Evolutionary conservation across 2,888 invertebrate genomes (phyloP), one percentile per base, ranked within the genome.

Genomic region (Himalopsyche tibetana): DNA sequence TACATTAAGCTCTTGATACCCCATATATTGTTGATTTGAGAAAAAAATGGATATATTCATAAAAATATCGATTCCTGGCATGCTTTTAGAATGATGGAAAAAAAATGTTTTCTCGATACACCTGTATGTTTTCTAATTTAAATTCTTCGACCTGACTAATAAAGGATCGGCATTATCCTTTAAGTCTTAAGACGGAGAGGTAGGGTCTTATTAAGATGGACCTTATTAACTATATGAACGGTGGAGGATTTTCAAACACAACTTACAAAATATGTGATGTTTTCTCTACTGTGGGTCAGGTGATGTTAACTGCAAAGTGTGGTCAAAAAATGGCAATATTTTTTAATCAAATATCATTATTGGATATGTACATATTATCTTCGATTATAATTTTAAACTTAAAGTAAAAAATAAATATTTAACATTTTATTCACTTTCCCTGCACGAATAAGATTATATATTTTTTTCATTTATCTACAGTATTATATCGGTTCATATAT

Each of bases 111-210:
- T 80, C 51, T 45, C 63, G 84, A 82, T 82, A 83, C 85, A 87
- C 85, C 87, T 87, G 86, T 86, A 85, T 51, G 42, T 88, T 85
- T 86, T 85, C 85, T 55, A 86, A 88, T 88, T 88, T 88, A 88
- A 88, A 87, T 87, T 87, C 86, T 84, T 82, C 84, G 81, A 82
- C 74, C 80, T 82, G 84, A 19, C 80, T 36, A 84, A 80, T 74
- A 74, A 74, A 74, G 74, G 74, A 74, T 74, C 74, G 74, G 74
- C 74, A 36, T 74, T 36, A 74, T 74, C 74, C 36, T 74, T 74
- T 74, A 74, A 74, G 74, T 38, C 74, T 74, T 74, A 74, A 74
- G 74, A 63, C 19, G 63, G 15, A 19, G 83, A 51, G 36, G 55
- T 83, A 42, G 51, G 51, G 36, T 83, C 74, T 74, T 83, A 83